These are phyloP conservation scores for Calonectris borealis DNA, from an alignment of 2,113 vertebrate species.

Conservation along the genomic window DNA sequence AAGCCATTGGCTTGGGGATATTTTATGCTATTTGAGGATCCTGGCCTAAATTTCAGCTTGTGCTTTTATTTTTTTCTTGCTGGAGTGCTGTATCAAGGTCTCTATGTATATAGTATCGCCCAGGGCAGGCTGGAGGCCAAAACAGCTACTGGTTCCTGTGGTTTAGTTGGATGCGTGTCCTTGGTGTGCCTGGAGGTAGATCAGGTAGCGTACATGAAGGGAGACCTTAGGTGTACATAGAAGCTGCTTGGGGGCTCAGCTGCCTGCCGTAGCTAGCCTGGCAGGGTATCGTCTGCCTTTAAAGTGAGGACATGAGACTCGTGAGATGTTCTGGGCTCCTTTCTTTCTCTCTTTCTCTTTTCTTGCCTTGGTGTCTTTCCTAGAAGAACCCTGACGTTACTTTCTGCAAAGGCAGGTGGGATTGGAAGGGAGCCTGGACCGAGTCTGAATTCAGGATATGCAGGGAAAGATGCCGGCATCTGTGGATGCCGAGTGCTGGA, in stretches of 20 bases:
- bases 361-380: neutral
- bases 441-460: neutral
- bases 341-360: neutral
- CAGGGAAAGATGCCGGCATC: neutral
- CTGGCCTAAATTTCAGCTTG: neutral
- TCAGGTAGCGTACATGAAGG: neutral
- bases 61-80: neutral
- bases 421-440: neutral
- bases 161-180: neutral
- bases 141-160: neutral
- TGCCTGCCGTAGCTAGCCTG: neutral
- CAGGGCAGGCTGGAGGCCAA: neutral
- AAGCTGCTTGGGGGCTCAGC: neutral
- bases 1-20: neutral
- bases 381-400: neutral
- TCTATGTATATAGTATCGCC: neutral
- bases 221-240: neutral
- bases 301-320: neutral
- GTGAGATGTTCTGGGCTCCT: neutral
- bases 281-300: neutral
- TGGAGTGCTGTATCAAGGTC: neutral
- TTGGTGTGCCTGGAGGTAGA: neutral
- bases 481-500: neutral
- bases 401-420: neutral
- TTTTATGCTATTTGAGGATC: neutral